Base-by-base conservation (phyloP, 2,888 invertebrate species). In the Steinernema scapterisci region DNA sequence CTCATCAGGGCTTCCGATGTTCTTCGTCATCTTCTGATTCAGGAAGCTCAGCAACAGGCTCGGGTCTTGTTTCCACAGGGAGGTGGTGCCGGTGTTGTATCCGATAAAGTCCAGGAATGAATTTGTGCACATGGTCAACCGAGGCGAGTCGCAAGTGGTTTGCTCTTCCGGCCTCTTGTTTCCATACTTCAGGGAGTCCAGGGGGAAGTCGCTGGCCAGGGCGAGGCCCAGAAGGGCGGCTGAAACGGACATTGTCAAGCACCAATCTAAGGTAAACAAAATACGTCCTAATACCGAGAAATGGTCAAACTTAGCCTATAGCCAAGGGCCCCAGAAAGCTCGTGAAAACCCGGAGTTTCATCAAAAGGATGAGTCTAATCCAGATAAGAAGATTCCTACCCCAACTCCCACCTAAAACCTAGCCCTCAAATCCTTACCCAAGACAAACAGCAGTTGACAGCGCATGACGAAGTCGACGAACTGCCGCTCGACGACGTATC, bases 401-500 rank as follows among this genome's bases (percentile, higher is more conserved):
- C n/a, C n/a, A n/a, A n/a, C n/a, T n/a, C n/a, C n/a, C n/a, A n/a
- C n/a, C n/a, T n/a, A n/a, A 48, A 48, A 48, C 13, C 48, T 48
- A 19, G 13, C 5, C 45, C 38, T 38, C 48, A 7, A 48, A 19
- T 7, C 7, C 13, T 48, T 63, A 63, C 63, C 63, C 25, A 63
- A 13, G 16, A 63, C 9, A 27, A 27, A 13, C 23, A 63, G 31
- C 16, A 63, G 63, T 63, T 63, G 63, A 63, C 63, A 11, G 27
- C 63, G 11, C 63, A 63, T 63, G 27, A 25, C 25, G 63, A 23
- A 27, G 63, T 63, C 63, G 63, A 31, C 16, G 31, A 31, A 25
- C 63, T 16, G 27, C 31, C 31, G 63, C 23, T 52, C 23, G n/a
- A n/a, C n/a, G n/a, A n/a, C 25, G 21, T 54, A 13, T 23, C 13